A percentile compares a stretch with the other conserved stretches of the same genome.
Evolutionary conservation across 2,113 vertebrate genomes (phyloP).

Genomic region (Laterallus jamaicensis): DNA sequence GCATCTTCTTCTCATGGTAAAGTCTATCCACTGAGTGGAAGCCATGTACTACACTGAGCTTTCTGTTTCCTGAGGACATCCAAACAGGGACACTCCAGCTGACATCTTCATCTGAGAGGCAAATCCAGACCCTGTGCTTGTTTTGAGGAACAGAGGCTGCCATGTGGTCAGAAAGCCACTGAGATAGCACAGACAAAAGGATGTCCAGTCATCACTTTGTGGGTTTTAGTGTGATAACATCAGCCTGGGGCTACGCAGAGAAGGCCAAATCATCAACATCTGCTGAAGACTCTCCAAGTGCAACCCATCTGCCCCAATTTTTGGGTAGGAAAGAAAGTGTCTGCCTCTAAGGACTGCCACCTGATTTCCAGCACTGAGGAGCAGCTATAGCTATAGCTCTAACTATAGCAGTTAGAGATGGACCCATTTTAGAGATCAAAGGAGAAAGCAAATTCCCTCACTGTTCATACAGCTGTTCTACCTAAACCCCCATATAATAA

Average conservation of each 20-base stretch:
- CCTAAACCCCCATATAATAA: background rate
- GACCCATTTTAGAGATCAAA: background rate
- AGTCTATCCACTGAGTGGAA: background rate
- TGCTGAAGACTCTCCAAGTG: background rate
- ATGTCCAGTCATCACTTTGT: background rate
- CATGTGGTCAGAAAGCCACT: background rate
- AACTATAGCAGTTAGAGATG: background rate
- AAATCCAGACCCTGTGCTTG: background rate
- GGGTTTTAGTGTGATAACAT: background rate
- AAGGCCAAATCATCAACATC: background rate
- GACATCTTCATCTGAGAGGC: background rate
- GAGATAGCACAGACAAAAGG: background rate
- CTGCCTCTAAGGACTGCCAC: background rate
- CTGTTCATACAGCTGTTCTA: background rate
- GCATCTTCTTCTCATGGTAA: background rate
- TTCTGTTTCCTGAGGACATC: background rate
- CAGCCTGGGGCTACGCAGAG: background rate
- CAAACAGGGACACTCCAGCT: background rate
- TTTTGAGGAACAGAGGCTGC: background rate
- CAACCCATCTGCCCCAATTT: background rate
- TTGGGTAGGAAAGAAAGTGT: background rate
- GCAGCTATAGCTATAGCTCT: background rate
- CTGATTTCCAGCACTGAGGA: background rate
- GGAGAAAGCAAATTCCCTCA: background rate
- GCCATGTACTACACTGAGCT: fast-evolving